Evolutionary conservation across 1,140 invertebrate species (phyloP).

Genomic region (Luehdorfia chinensis): DNA sequence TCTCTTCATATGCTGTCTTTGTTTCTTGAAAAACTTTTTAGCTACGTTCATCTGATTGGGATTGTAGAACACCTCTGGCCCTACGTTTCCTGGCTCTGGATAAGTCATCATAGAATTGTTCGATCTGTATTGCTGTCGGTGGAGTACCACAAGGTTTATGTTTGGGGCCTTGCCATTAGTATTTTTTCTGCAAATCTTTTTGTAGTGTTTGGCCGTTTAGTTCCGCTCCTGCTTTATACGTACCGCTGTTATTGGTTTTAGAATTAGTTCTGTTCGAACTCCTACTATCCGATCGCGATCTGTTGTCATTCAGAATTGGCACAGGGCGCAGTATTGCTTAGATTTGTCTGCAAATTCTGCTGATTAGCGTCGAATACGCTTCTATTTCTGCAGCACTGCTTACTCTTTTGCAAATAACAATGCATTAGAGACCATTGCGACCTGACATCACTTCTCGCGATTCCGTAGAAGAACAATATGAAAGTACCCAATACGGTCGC

Average conservation of each 20-base stretch:
- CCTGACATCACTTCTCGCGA: slow-evolving; percentile 89
- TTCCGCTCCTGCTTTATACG: slow-evolving; percentile 75
- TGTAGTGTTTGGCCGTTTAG: slow-evolving; percentile 69
- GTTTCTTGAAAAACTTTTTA: slow-evolving; percentile 93
- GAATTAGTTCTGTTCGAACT: slow-evolving; percentile 78
- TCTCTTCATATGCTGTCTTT: slow-evolving; percentile 85
- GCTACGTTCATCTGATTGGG: slow-evolving; percentile 95
- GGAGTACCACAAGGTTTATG: slow-evolving; percentile 82
- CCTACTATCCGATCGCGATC: slow-evolving; percentile 80
- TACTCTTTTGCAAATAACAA: slow-evolving; percentile 79
- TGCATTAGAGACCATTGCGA: slow-evolving; percentile 84
- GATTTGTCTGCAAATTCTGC: slow-evolving; percentile 74
- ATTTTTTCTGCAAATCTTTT: slow-evolving; percentile 61
- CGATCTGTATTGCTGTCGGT: slow-evolving; percentile 83
- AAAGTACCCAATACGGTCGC: slow-evolving; percentile 87
- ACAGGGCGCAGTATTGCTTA: slow-evolving; percentile 51
- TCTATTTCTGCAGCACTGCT: slow-evolving; percentile 81
- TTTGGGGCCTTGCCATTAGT: slow-evolving; percentile 70
- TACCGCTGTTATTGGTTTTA: slow-evolving; percentile 77
- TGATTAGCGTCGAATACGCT: slow-evolving; percentile 82
- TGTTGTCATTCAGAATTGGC: slow-evolving; percentile 70
- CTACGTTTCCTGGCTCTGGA: slow-evolving; percentile 77
- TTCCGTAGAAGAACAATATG: slow-evolving; percentile 90
- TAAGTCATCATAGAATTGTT: slow-evolving; percentile 84
- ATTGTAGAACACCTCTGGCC: slow-evolving; percentile 93